Evolutionary conservation across 2,888 invertebrate species (phyloP).

Genomic region (Acrocyrtus sp.): DNA sequence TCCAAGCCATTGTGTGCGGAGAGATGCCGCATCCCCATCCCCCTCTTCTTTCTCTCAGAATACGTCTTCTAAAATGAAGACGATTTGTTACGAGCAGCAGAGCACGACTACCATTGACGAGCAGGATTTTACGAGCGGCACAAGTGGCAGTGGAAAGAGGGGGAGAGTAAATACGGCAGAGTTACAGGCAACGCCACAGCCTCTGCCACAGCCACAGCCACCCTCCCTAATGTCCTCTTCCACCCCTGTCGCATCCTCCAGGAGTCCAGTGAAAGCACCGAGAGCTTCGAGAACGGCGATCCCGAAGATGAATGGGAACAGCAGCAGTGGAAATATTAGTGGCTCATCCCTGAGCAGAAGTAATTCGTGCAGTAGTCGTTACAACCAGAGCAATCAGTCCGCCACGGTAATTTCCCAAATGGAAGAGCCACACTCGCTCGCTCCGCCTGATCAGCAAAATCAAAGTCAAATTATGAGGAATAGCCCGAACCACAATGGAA

Average conservation of each 20-base stretch:
- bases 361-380: slow-evolving; percentile 27
- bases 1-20: slow-evolving; percentile 33
- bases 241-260: slow-evolving; percentile 20
- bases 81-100: slow-evolving; percentile 43
- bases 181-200: not conserved
- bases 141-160: not conserved
- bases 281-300: slow-evolving; percentile 20
- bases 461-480: slow-evolving; percentile 30
- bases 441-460: slow-evolving; percentile 16
- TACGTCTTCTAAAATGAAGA: slow-evolving; percentile 36
- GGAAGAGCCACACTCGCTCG: slow-evolving; percentile 14
- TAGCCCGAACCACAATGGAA: slow-evolving; percentile 1
- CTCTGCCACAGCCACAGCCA: not conserved
- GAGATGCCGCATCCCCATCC: slow-evolving; percentile 4
- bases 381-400: slow-evolving; percentile 9
- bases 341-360: slow-evolving; percentile 28
- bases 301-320: slow-evolving; percentile 23
- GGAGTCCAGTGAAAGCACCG: slow-evolving; percentile 46
- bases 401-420: slow-evolving; percentile 33
- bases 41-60: slow-evolving; percentile 28
- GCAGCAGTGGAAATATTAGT: slow-evolving; percentile 16
- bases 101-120: not conserved
- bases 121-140: not conserved
- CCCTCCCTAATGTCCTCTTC: slow-evolving; percentile 14
- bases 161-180: not conserved